Base-by-base conservation (phyloP, 2,888 invertebrate species). In the Agrotis exclamationis region DNA sequence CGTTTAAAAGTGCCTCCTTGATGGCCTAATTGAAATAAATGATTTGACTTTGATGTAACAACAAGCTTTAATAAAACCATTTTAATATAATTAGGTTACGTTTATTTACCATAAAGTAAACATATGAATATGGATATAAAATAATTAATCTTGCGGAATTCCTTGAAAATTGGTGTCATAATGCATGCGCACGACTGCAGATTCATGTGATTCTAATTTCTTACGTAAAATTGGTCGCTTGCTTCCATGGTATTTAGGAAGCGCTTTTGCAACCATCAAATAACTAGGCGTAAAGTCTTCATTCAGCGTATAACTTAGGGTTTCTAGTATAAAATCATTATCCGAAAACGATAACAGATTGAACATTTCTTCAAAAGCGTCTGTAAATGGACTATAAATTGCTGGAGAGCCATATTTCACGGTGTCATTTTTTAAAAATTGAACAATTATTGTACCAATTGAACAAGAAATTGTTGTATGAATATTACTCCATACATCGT, bases 181-280 rank as follows among this genome's bases (percentile, higher is more conserved):
- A 50, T 20, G 50, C n/a, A 50, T 50, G 20, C 50, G 20, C 4
- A 50, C 50, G 50, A 50, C 50, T 50, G 50, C 20, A 20, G 50
- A 50, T 20, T 20, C 4, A 50, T 50, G 50, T 20, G 50, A 50
- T 50, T 50, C 20, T 50, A 50, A 20, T 50, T 50, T 50, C 4
- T 11, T 50, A 50, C 1, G 11, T 28, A 28, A 28, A 28, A 28
- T 50, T 50, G n/a, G 4, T 20, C 20, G n/a, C 20, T 13, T 4
- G 3, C 3, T 20, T 50, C 20, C 50, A 28, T 28, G 24, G 24
- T 28, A 28, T 20, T 50, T 50, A 50, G 50, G 50, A 50, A 50
- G 50, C 50, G n/a, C 50, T 11, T 50, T 50, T 20, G 20, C 50
- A 50, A 50, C 50, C 50, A 50, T 50, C 20, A 50, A 50, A 50